Base-by-base conservation (phyloP, 35 echinoderm and acorn worm species). In the Ophioderma brevispina region DNA sequence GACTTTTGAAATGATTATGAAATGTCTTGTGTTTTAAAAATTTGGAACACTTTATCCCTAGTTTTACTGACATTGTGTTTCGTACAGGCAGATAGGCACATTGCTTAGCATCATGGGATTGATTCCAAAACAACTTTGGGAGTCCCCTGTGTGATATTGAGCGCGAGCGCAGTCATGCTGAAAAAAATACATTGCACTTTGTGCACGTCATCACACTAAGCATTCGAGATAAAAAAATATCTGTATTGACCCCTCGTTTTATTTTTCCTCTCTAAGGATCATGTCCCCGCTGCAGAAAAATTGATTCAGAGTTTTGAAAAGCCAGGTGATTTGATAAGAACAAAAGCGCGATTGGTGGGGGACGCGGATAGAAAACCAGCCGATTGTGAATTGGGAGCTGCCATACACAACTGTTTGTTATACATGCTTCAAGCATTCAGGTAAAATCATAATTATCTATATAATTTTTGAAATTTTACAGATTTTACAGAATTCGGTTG, bases 401-500 rank as follows among this genome's bases (percentile, higher is more conserved):
- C 92, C 21, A 38, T 93, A 63, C 52, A n/a, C 14, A 50, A 77
- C 15, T 93, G 92, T 32, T 78, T 93, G 13, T 38, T 46, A 34
- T 0, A 88, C 18, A 93, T 93, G 92, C 55, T 93, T 50, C 34
- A 82, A 43, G 92, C 79, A 35, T 93, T 89, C 77, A 76, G 77
- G 92, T 93, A 89, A 75, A 85, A n/a, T n/a, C n/a, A n/a, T n/a
- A n/a, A n/a, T n/a, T n/a, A n/a, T n/a, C n/a, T n/a, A n/a, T n/a
- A n/a, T n/a, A n/a, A n/a, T n/a, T n/a, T n/a, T n/a, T n/a, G n/a
- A n/a, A n/a, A n/a, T n/a, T n/a, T n/a, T n/a, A n/a, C n/a, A n/a
- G n/a, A n/a, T n/a, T n/a, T n/a, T n/a, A n/a, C n/a, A n/a, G n/a
- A n/a, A n/a, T n/a, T n/a, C n/a, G n/a, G n/a, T n/a, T n/a, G n/a